Base-by-base conservation (phyloP, 2,113 vertebrate genomes). In the Recurvirostra avosetta region DNA sequence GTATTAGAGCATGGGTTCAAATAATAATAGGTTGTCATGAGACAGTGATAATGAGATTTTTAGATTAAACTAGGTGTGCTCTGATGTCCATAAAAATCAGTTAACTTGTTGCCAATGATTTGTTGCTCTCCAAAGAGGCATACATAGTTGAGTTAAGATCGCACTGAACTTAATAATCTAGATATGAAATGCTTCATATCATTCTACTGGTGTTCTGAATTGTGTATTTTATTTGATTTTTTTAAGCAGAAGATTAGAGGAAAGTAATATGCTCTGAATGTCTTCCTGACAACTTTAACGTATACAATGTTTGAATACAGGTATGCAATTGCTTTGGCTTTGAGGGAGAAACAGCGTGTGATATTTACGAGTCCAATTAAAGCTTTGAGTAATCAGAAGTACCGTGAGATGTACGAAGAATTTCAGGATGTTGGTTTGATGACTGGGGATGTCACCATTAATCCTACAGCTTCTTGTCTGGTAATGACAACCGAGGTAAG, bases 301-400 rank as follows among this genome's bases (percentile, higher is more conserved):
- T 19, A 76, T 36, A 9, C 34, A 18, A 88, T 49, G 22, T 82
- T 89, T 91, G 21, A 75, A 68, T 66, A 41, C 91, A 99, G 99
- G 85, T 99, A 99, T 93, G 99, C 99, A 55, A 99, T 99, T 50
- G 99, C 99, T 10, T 93, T 99, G 78, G 99, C 99, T 66, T 98
- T 99, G 91, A 98, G 99, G 70, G 99, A 99, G 65, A 99, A 99
- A 88, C 99, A 99, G 94, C 98, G 99, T 50, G 99, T 99, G 80
- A 99, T 99, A 98, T 99, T 99, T 98, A 99, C 99, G 50, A 99
- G 99, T 96, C 99, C 99, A 71, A 99, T 99, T 96, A 99, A 99
- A 97, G 99, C 99, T 84, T 95, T 99, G 70, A 99, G 99, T 96
- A 99, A 99, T 95, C 99, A 99, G 97, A 99, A 99, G 94, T 99